Evolutionary conservation across 2,888 invertebrate genomes (phyloP).

Genomic region (Pogonocherus hispidulus): DNA sequence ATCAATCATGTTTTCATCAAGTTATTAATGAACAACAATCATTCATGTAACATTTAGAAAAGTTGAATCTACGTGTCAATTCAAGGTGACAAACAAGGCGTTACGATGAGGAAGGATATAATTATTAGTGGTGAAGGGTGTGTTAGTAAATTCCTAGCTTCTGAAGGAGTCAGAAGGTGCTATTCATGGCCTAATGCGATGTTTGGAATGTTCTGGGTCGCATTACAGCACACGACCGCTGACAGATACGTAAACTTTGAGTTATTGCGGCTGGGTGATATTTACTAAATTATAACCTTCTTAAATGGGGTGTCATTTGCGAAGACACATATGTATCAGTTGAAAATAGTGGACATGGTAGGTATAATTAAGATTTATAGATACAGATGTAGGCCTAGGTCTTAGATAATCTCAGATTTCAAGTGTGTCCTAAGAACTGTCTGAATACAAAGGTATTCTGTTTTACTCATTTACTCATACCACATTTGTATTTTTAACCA

Average conservation of each 20-base stretch:
- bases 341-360: not conserved
- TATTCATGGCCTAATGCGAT: slow-evolving; percentile 57
- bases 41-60: slow-evolving; percentile 1
- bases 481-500: too few relatives aligned
- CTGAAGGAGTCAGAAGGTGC: slow-evolving; percentile 32
- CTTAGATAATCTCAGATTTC: not conserved
- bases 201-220: slow-evolving; percentile 59
- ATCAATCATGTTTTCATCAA: not conserved
- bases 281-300: slow-evolving; percentile 31
- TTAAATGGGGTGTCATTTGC: slow-evolving; percentile 26
- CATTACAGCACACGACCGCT: slow-evolving; percentile 60
- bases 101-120: slow-evolving; percentile 51
- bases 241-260: slow-evolving; percentile 54
- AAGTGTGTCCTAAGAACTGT: too few relatives aligned
- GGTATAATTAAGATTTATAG: not conserved
- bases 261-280: slow-evolving; percentile 27
- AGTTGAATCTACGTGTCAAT: slow-evolving; percentile 40
- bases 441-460: too few relatives aligned
- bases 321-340: slow-evolving; percentile 15
- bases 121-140: slow-evolving; percentile 58
- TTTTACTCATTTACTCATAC: too few relatives aligned
- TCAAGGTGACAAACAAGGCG: slow-evolving; percentile 50
- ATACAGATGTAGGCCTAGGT: not conserved
- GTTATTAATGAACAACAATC: slow-evolving; percentile 14
- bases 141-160: slow-evolving; percentile 53